phyloP scores from a whole-genome alignment of 2,888 invertebrate genomes.

The Dascillus cervinus region DNA sequence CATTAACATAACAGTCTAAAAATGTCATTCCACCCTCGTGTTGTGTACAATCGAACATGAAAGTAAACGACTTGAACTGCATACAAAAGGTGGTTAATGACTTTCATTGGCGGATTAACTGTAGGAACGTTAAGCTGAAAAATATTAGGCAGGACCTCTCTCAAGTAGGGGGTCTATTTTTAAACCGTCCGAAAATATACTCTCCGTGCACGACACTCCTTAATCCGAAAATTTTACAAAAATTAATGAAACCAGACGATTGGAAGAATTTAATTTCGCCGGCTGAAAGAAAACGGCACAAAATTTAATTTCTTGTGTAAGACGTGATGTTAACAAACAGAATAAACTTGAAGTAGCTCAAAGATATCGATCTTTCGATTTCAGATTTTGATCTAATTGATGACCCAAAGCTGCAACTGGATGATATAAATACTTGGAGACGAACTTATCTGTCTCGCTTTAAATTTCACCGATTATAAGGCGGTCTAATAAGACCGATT shows the following conservation, averaged over 20 bases:
- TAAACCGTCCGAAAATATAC: conserved; percentile 18
- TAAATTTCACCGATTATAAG: too few species aligned
- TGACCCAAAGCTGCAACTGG: conserved; percentile 22
- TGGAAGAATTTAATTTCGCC: too few species aligned
- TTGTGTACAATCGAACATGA: conserved; percentile 12
- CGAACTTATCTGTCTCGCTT: too few species aligned
- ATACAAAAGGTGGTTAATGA: conserved; percentile 2
- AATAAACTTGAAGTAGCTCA: conserved; percentile 15
- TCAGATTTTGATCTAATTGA: conserved; percentile 37
- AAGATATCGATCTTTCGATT: conserved; percentile 35
- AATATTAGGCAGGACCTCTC: conserved; percentile 19
- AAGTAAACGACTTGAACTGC: conserved; percentile 4
- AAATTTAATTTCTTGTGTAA: conserved; percentile 13
- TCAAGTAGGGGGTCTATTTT: conserved; percentile 18
- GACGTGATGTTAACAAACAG: conserved; percentile 19
- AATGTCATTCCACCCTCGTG: conserved; percentile 20
- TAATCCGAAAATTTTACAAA: too few species aligned
- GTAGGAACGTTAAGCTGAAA: conserved; percentile 15
- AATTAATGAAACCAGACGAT: too few species aligned
- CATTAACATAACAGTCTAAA: conserved; percentile 19
- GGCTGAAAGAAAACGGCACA: conserved; percentile 3
- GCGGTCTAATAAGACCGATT: too few species aligned
- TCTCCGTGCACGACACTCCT: conserved; percentile 14
- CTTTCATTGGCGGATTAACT: conserved; percentile 6
- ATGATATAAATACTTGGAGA: conserved; percentile 10